Evolutionary conservation across 2,888 invertebrate species (phyloP).

Genomic region (Augiades crinisus): DNA sequence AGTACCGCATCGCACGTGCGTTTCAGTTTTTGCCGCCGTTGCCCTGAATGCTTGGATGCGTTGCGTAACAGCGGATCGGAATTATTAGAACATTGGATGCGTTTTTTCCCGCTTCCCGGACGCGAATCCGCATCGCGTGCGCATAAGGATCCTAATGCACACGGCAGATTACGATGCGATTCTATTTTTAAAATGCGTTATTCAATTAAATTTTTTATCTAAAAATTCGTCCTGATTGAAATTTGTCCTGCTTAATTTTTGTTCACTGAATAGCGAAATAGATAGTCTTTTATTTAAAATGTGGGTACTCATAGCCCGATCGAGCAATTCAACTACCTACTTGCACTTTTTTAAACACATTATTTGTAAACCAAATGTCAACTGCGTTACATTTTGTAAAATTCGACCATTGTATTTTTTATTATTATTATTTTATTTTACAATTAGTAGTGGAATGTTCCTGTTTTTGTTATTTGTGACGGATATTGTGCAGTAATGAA

Average conservation of each 20-base stretch:
- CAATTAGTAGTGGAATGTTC: neutral
- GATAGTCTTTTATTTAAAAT: too few relatives aligned
- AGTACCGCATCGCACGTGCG: too few relatives aligned
- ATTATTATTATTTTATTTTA: neutral
- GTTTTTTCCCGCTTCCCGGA: conserved; percentile 72
- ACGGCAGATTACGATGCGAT: neutral
- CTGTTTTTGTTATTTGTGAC: conserved; percentile 4
- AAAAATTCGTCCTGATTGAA: too few relatives aligned
- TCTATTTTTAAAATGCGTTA: conserved; percentile 2
- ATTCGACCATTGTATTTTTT: too few relatives aligned
- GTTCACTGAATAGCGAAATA: too few relatives aligned
- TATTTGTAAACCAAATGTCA: too few relatives aligned
- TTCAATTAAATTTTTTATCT: too few relatives aligned
- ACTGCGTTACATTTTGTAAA: too few relatives aligned
- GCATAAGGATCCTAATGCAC: conserved; percentile 37
- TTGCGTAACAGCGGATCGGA: conserved; percentile 44
- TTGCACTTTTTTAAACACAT: too few relatives aligned
- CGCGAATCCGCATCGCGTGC: conserved; percentile 66
- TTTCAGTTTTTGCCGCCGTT: conserved; percentile 17
- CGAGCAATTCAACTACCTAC: too few relatives aligned
- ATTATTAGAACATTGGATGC: conserved; percentile 40
- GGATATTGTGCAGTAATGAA: conserved; percentile 4
- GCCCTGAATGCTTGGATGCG: conserved; percentile 34
- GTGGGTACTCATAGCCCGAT: too few relatives aligned
- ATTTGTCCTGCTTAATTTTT: too few relatives aligned